phyloP scores from a whole-genome alignment of 1,140 invertebrate genomes.

The Pomacea maculata region DNA sequence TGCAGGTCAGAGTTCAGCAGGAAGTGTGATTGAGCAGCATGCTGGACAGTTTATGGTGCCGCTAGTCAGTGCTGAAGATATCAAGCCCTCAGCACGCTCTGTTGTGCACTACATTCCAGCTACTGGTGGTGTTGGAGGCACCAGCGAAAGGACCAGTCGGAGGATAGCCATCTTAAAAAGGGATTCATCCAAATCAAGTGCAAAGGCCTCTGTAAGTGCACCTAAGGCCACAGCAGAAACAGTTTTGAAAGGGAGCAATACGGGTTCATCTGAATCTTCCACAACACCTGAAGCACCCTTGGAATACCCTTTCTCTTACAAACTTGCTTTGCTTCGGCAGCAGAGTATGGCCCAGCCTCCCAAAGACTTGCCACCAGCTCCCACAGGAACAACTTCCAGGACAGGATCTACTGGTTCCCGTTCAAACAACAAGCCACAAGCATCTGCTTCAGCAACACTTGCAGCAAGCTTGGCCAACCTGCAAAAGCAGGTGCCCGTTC shows the following conservation, averaged over 20 bases:
- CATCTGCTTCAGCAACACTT: slow-evolving; percentile 3
- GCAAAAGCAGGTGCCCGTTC: slow-evolving; percentile 1
- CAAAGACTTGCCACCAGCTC: background rate
- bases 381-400: background rate
- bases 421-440: background rate
- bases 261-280: background rate
- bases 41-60: slow-evolving; percentile 7
- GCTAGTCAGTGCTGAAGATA: slow-evolving; percentile 3
- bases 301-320: slow-evolving; percentile 33
- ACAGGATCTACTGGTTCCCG: background rate
- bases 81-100: slow-evolving; percentile 13
- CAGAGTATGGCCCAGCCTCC: slow-evolving; percentile 5
- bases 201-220: no score
- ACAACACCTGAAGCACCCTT: background rate
- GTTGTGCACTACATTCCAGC: slow-evolving; percentile 11
- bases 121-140: background rate
- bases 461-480: slow-evolving; percentile 6
- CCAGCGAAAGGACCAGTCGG: background rate
- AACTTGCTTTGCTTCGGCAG: slow-evolving; percentile 29
- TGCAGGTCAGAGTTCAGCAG: background rate
- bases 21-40: background rate
- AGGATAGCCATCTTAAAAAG: slow-evolving; percentile 13
- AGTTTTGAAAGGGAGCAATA: no score
- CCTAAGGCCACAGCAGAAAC: no score
- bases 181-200: background rate